A percentile compares a stretch with the other conserved stretches of the same genome.
These are phyloP conservation scores for Flabesymbios commensalis DNA, from an alignment of 2,888 invertebrate species.

Conservation along the genomic window DNA sequence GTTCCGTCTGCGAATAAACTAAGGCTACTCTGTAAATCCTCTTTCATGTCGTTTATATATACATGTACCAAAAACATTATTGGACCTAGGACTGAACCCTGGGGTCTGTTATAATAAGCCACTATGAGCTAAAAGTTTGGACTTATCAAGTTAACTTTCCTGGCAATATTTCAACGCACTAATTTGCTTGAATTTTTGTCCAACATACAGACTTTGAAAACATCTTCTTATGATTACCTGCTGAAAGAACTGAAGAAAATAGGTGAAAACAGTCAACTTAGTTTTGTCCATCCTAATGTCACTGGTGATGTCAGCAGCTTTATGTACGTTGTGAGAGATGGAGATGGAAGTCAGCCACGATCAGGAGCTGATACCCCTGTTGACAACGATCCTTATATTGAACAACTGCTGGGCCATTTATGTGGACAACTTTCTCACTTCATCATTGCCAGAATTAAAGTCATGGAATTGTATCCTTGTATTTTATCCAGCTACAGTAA, in stretches of 20 bases:
- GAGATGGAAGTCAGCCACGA: no score
- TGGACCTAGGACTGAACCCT: neutral
- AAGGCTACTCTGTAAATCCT: no score
- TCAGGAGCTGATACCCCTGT: neutral
- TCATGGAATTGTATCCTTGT: slow-evolving; percentile 70
- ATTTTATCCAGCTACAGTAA: no score
- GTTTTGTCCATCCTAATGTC: no score
- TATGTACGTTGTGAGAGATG: no score
- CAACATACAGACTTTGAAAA: slow-evolving; percentile 47
- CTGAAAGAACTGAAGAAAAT: slow-evolving; percentile 48
- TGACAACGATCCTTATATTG: slow-evolving; percentile 43
- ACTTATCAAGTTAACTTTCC: no score
- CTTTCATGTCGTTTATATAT: no score
- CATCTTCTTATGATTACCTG: slow-evolving; percentile 42
- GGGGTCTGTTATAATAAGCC: neutral
- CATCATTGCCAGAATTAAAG: slow-evolving; percentile 68
- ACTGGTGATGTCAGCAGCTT: no score
- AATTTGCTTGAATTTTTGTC: no score
- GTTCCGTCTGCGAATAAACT: no score
- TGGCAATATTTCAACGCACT: no score
- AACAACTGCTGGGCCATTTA: slow-evolving; percentile 65
- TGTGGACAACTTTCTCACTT: slow-evolving; percentile 69
- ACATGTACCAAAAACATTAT: no score
- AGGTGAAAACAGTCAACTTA: slow-evolving; percentile 36
- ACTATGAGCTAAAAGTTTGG: neutral